Base-by-base conservation (phyloP, 2,113 vertebrate genomes). In the Microcebus ravelobensis region DNA sequence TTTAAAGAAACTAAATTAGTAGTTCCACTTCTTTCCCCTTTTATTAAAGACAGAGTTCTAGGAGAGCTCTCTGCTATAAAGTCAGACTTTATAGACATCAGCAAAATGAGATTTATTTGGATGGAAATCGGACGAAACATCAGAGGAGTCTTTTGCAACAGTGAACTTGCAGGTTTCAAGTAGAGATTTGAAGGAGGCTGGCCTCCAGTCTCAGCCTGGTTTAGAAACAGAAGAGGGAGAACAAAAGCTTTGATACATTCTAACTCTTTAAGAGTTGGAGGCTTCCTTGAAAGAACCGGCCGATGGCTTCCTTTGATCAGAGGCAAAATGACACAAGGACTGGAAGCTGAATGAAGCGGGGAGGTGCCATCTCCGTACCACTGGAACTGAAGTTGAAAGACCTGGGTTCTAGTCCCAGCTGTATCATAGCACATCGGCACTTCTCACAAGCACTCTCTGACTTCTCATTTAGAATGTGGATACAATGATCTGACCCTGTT, bases 1-100 rank as follows among this genome's bases (percentile, higher is more conserved):
- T 98, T 99, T 98, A 98, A 98, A 98, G 97, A 98, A 99, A 98
- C 98, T 98, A 99, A 99, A 99, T 99, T 99, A 99, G 98, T 99
- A 99, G 98, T 98, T 99, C 98, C 92, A 98, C 96, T 98, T 99
- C 98, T 98, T 98, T 97, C 95, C 98, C 97, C 98, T 98, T 99
- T 99, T 98, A 99, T 98, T 99, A 98, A 99, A 99, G 98, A 98
- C 98, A 99, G 98, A 99, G 87, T 94, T 98, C 96, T 95, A 96
- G 94, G 71, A 98, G 97, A 96, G 89, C 87, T 97, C 97, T 98
- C 94, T 98, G 97, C 96, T 97, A 97, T 98, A 98, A 98, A 98
- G 96, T 94, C 98, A 98, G 97, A 97, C 98, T 98, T 98, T 98
- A 99, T 98, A 98, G 98, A 98, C 98, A 98, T 99, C 98, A 98